A percentile compares a stretch with the other conserved stretches of the same genome.
These are phyloP conservation scores for Ctenochaetus hawaiiensis DNA, from an alignment of 2,797 vertebrate species.

Conservation along the genomic window DNA sequence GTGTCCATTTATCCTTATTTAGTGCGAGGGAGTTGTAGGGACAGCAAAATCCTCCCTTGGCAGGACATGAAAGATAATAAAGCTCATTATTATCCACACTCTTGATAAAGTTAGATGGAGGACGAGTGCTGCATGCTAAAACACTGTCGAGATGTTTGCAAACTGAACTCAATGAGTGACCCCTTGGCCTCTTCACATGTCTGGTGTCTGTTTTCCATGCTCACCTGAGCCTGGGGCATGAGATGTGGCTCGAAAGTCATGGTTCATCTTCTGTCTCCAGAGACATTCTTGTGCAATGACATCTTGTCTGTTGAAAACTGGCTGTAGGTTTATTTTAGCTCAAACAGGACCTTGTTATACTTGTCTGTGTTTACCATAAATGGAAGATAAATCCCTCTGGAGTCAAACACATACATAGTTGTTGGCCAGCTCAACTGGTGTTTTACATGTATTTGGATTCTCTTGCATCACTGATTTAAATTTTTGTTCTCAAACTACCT, in stretches of 20 bases:
- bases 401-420: constrained; percentile 26
- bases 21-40: constrained; percentile 25
- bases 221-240: constrained; percentile 68
- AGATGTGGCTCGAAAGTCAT: constrained; percentile 52
- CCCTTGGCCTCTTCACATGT: constrained; percentile 43
- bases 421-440: constrained; percentile 28
- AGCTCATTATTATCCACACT: constrained; percentile 53
- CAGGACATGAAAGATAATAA: constrained; percentile 48
- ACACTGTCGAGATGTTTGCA: constrained; percentile 41
- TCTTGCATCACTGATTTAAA: constrained; percentile 28
- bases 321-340: constrained; percentile 72
- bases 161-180: constrained; percentile 60
- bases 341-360: constrained; percentile 46
- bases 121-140: constrained; percentile 24
- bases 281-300: constrained; percentile 75
- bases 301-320: constrained; percentile 63
- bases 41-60: constrained; percentile 28
- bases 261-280: constrained; percentile 64
- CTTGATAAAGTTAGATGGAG: constrained; percentile 59
- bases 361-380: constrained; percentile 72
- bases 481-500: constrained; percentile 35
- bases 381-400: constrained; percentile 58
- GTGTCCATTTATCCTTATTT: constrained; percentile 49
- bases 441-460: constrained; percentile 28
- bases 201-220: constrained; percentile 61